Percentiles rank a stretch among this genome's conserved stretches.
These are phyloP conservation scores for Clarias laeviceps DNA, from an alignment of 2,797 vertebrate genomes.

Conservation along the genomic window DNA sequence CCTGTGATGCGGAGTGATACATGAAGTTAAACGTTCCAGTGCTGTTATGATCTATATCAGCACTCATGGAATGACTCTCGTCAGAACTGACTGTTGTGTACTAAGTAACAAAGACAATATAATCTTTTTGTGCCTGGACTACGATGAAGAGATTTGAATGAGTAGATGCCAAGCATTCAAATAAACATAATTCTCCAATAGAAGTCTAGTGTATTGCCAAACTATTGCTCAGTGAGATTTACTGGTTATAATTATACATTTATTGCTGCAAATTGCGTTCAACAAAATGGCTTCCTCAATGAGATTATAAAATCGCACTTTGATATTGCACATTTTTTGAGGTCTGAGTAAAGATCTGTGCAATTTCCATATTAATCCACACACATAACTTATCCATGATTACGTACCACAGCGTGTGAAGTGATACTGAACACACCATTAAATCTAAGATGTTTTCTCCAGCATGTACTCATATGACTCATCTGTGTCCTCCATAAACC, in stretches of 20 bases:
- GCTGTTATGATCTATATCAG: too few species aligned
- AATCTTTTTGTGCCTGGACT: background rate
- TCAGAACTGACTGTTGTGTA: too few species aligned
- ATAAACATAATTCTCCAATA: background rate
- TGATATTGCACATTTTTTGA: background rate
- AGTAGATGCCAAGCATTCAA: background rate
- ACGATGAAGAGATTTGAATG: background rate
- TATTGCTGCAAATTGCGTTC: background rate
- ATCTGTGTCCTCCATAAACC: background rate
- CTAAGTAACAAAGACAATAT: too few species aligned
- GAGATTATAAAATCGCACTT: background rate
- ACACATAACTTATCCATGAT: background rate
- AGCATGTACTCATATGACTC: background rate
- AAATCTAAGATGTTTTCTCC: background rate
- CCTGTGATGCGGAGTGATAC: too few species aligned
- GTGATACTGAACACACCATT: background rate
- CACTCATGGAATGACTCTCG: too few species aligned
- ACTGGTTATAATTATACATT: background rate
- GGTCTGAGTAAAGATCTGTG: background rate
- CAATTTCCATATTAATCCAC: background rate
- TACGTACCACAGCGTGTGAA: background rate
- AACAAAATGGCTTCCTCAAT: background rate
- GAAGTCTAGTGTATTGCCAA: background rate
- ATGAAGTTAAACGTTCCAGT: too few species aligned
- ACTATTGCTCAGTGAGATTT: background rate